Percentiles rank a stretch among this genome's conserved stretches.
These are phyloP conservation scores for Brachionus rotundiformis DNA, from an alignment of 1,140 invertebrate genomes.

Conservation along the genomic window DNA sequence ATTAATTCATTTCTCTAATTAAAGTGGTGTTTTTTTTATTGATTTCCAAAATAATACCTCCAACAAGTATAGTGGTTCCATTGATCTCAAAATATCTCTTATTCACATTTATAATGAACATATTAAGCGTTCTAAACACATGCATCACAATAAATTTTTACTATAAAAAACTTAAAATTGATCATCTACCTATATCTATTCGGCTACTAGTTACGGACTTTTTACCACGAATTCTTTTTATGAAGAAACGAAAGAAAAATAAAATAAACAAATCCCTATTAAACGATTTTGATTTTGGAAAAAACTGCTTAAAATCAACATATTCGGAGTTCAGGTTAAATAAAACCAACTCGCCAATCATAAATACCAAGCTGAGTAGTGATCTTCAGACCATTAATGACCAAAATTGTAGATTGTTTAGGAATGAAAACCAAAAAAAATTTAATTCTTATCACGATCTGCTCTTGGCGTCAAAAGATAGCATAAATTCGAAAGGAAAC, in stretches of 20 bases:
- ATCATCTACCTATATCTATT: neutral
- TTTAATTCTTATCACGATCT: conserved; percentile 19
- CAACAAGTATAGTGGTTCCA: conserved; percentile 94
- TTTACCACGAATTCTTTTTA: conserved; percentile 1
- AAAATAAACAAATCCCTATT: neutral
- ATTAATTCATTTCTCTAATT: conserved; percentile 69
- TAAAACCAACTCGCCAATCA: neutral
- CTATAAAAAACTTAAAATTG: neutral
- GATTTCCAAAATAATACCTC: conserved; percentile 96
- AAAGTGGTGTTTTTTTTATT: conserved; percentile 88
- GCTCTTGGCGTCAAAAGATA: neutral
- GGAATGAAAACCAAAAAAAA: neutral
- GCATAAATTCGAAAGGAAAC: neutral
- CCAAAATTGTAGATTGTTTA: neutral
- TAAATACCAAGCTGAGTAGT: neutral
- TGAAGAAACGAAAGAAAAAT: conserved; percentile 39
- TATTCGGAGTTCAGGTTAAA: neutral
- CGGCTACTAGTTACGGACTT: neutral
- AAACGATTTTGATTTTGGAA: neutral
- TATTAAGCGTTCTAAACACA: conserved; percentile 82
- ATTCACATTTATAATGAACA: conserved; percentile 99
- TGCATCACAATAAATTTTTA: conserved; percentile 40
- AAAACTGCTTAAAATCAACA: neutral
- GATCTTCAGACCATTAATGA: neutral
- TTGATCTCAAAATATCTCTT: conserved; percentile 97